Percentiles rank a stretch among this genome's conserved stretches.
phyloP scores from a whole-genome alignment of 2,888 invertebrate species.

The Folsomia manolachei region DNA sequence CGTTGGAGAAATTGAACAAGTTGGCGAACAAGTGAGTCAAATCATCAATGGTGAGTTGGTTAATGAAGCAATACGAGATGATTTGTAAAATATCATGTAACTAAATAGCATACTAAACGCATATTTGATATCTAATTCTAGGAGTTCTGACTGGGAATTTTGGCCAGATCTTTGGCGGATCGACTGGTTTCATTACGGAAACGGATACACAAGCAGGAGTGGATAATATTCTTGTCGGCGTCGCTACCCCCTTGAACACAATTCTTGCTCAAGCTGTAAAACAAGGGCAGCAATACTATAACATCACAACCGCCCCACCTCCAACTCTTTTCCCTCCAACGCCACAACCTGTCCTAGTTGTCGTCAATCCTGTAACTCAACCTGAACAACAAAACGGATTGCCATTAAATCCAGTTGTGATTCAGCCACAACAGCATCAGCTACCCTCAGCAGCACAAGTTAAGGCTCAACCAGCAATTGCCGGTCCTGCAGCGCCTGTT shows the following conservation, averaged over 20 bases:
- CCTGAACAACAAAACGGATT: background rate
- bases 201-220: constrained; percentile 5
- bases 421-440: background rate
- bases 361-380: background rate
- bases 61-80: too few relatives aligned
- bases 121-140: too few relatives aligned
- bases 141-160: constrained; percentile 9
- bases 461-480: background rate
- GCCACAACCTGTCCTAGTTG: background rate
- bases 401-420: background rate
- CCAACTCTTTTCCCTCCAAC: background rate
- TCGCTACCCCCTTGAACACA: background rate
- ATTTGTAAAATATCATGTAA: too few relatives aligned
- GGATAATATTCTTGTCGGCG: background rate
- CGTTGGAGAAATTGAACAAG: constrained; percentile 5
- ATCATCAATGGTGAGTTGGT: too few relatives aligned
- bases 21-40: constrained; percentile 11
- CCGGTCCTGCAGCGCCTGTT: background rate
- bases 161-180: background rate
- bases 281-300: constrained; percentile 11
- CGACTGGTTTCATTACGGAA: constrained; percentile 13
- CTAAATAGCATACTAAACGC: too few relatives aligned
- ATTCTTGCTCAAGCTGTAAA: background rate
- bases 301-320: background rate
- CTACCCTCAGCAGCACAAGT: background rate